Base-by-base conservation (phyloP, 2,797 vertebrate species). In the Hyperoplus lanceolatus region DNA sequence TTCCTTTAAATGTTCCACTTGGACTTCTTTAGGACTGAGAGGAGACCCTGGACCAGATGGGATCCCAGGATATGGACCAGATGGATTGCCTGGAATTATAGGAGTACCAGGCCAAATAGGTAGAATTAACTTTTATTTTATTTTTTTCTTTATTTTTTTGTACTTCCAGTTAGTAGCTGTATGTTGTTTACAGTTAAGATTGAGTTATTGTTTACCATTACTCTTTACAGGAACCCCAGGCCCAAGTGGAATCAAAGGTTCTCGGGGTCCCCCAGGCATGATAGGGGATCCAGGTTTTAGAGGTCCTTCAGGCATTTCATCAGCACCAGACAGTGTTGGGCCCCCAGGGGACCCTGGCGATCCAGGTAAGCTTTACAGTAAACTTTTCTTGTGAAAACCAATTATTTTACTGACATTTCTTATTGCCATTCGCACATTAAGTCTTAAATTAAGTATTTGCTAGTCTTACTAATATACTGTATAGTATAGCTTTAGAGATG, bases 1-100 rank as follows among this genome's bases (percentile, higher is more conserved):
- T 16, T 3, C 9, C 8, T 72, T 73, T 18, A 8, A 48, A 0
- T 38, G 45, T 70, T 71, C 7, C 4, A 18, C 12, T 83, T 64
- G 13, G 16, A 42, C 56, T 59, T 69, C 29, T 53, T 29, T 59
- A 94, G 94, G 94, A 74, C 41, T 12, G 1, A 84, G 48, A 80
- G 94, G 94, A 86, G 85, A 93, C 15, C 81, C 69, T 76, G 94
- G 94, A 67, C 85, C 66, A 70, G 82, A 92, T 36, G 93, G 92
- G 1, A 12, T 39, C 45, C 59, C 86, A 46, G 73, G 63, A 65
- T 66, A 66, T 56, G 91, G 91, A 58, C 64, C n/a, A 66, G 38
- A 61, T 1, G 94, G 94, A 67, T 56, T 75, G 4, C 67, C 81
- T 83, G 93, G 94, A 77, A 46, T 3, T 67, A 1, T 1, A 48